phyloP scores from a whole-genome alignment of 2,113 vertebrate species.

The Cathartes aura region DNA sequence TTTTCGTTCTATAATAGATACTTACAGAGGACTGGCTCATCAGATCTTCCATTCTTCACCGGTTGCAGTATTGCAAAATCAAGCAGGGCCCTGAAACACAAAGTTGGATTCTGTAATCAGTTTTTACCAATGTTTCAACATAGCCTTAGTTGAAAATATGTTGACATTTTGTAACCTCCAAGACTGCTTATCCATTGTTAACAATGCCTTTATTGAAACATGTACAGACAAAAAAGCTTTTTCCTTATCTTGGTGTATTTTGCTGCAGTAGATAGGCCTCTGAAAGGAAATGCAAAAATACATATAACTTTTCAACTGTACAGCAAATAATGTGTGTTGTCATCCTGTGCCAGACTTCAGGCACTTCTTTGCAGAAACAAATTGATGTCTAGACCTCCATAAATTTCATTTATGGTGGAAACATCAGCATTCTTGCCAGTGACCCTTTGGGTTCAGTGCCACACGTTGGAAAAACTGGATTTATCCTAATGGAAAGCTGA shows the following conservation, averaged over 20 bases:
- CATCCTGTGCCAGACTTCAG: background rate
- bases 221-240: background rate
- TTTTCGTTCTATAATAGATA: background rate
- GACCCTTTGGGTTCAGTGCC: background rate
- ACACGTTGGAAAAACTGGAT: background rate
- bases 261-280: slow-evolving; percentile 3
- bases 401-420: background rate
- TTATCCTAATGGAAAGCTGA: background rate
- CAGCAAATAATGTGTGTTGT: background rate
- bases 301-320: background rate
- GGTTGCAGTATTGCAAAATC: background rate
- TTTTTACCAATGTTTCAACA: slow-evolving; percentile 52
- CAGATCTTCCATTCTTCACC: background rate
- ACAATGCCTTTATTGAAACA: slow-evolving; percentile 52
- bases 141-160: slow-evolving; percentile 19
- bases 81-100: slow-evolving; percentile 10
- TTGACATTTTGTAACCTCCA: slow-evolving; percentile 29
- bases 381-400: background rate
- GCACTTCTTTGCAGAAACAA: background rate
- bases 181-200: slow-evolving; percentile 17
- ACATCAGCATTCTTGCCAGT: background rate
- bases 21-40: slow-evolving; percentile 5
- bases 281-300: background rate
- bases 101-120: background rate
- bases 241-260: slow-evolving; percentile 37